These are phyloP conservation scores for Chironomus tentans DNA, from an alignment of 2,888 invertebrate genomes.

Conservation along the genomic window DNA sequence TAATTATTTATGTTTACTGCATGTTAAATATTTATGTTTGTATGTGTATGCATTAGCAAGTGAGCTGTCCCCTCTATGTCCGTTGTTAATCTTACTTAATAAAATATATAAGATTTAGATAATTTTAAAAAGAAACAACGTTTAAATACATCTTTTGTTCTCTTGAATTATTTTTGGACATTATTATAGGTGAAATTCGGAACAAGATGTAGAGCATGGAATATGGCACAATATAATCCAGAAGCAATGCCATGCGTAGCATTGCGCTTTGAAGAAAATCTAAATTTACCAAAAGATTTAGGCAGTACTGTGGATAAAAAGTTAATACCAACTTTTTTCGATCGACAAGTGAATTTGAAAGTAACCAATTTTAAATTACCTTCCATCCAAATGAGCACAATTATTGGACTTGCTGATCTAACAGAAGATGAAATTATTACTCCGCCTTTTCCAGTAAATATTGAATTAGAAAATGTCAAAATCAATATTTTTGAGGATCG, in stretches of 20 bases:
- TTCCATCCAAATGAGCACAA: constrained; percentile 66
- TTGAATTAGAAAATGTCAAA: constrained; percentile 58
- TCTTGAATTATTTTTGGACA: not conserved
- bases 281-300: constrained; percentile 41
- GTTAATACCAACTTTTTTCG: constrained; percentile 38
- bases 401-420: constrained; percentile 71
- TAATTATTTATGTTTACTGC: too few species aligned
- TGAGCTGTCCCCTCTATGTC: not conserved
- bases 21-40: not conserved
- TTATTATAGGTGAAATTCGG: constrained; percentile 63
- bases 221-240: constrained; percentile 51
- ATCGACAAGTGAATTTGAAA: constrained; percentile 50
- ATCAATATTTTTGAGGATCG: constrained; percentile 75
- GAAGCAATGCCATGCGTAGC: constrained; percentile 48
- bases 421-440: constrained; percentile 79
- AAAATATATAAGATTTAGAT: too few species aligned
- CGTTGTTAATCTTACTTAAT: not conserved
- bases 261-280: constrained; percentile 51
- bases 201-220: constrained; percentile 72
- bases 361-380: constrained; percentile 57
- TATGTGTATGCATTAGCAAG: not conserved
- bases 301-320: constrained; percentile 37
- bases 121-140: not conserved
- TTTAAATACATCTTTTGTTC: not conserved
- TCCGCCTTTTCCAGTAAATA: constrained; percentile 73